phyloP scores from a whole-genome alignment of 2,888 invertebrate genomes.

The Macaria notata region DNA sequence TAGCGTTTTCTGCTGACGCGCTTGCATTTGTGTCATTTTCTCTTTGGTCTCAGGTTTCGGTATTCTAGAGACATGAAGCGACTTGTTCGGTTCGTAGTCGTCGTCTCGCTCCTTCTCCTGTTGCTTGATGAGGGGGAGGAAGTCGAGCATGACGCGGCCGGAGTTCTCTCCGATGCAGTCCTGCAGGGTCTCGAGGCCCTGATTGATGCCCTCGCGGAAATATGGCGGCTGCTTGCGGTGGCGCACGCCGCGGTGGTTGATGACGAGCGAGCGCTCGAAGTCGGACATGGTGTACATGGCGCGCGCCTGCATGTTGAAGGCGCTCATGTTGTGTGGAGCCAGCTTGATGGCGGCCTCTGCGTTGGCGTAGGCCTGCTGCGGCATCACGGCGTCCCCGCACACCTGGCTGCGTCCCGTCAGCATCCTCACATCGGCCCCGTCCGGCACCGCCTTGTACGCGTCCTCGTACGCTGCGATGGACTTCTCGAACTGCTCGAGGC shows the following conservation, averaged over 20 bases:
- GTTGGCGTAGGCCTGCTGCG: slow-evolving; percentile 66
- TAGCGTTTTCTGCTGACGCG: too few relatives aligned
- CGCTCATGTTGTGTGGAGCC: slow-evolving; percentile 67
- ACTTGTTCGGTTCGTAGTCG: too few relatives aligned
- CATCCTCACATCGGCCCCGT: slow-evolving; percentile 57
- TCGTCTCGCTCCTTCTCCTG: too few relatives aligned
- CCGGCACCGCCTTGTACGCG: slow-evolving; percentile 56
- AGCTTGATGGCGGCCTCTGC: slow-evolving; percentile 69
- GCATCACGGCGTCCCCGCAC: slow-evolving; percentile 68
- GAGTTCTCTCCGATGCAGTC: slow-evolving; percentile 71
- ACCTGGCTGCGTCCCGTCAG: slow-evolving; percentile 70
- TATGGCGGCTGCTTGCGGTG: slow-evolving; percentile 63
- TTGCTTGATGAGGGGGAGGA: slow-evolving; percentile 68
- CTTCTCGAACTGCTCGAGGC: slow-evolving; percentile 72
- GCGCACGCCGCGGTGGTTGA: slow-evolving; percentile 65
- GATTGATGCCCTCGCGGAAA: slow-evolving; percentile 71
- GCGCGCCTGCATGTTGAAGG: slow-evolving; percentile 70
- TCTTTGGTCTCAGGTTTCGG: too few relatives aligned
- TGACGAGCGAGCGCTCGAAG: slow-evolving; percentile 70
- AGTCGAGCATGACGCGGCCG: slow-evolving; percentile 69
- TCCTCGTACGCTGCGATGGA: slow-evolving; percentile 70
- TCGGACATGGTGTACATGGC: slow-evolving; percentile 75
- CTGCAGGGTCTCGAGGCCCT: slow-evolving; percentile 72
- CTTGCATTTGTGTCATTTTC: too few relatives aligned
- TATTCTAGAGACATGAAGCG: too few relatives aligned